Evolutionary conservation across 2,113 vertebrate species (phyloP).

Genomic region (Etheostoma cragini): DNA sequence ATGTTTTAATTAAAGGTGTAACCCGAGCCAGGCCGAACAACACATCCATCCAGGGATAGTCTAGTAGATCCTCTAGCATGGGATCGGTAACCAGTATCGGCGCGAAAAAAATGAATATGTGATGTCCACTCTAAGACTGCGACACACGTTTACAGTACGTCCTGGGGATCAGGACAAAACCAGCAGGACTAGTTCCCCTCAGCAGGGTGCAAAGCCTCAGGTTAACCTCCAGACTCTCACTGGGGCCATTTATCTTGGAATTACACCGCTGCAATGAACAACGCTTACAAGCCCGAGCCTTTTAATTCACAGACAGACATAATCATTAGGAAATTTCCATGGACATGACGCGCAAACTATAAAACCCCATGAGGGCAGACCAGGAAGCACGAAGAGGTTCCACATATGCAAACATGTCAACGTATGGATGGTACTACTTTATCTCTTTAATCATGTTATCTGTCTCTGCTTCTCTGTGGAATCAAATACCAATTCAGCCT

Average conservation of each 20-base stretch:
- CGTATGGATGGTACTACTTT: neutral
- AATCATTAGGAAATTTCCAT: neutral
- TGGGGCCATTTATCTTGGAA: neutral
- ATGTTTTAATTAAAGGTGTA: too few relatives aligned
- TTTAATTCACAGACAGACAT: neutral
- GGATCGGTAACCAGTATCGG: too few relatives aligned
- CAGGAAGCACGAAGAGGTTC: neutral
- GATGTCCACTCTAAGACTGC: neutral
- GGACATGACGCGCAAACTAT: neutral
- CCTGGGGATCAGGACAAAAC: neutral
- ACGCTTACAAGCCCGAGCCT: neutral
- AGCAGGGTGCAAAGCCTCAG: neutral
- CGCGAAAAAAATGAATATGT: too few relatives aligned
- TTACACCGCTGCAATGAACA: neutral
- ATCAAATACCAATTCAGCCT: neutral
- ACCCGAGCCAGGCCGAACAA: too few relatives aligned
- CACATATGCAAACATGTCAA: neutral
- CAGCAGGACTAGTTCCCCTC: neutral
- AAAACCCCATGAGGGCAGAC: neutral
- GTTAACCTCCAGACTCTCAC: slow-evolving; percentile 8
- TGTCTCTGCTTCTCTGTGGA: neutral
- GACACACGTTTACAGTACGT: too few relatives aligned
- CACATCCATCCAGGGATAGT: too few relatives aligned
- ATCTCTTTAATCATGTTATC: neutral
- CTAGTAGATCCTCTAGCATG: too few relatives aligned